phyloP scores from a whole-genome alignment of 2,888 invertebrate genomes.

The Philereme vetulata region DNA sequence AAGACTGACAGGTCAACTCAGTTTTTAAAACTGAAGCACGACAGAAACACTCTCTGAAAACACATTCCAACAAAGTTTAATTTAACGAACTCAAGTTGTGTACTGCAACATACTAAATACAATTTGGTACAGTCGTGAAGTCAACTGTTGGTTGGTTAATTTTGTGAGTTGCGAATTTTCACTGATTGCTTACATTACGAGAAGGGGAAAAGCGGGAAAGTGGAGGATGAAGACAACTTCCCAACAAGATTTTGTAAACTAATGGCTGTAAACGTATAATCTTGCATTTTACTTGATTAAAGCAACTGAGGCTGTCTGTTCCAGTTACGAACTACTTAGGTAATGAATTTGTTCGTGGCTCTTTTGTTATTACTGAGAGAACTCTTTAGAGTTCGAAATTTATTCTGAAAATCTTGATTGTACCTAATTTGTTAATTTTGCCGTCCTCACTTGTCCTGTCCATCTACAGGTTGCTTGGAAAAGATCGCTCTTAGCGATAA shows the following conservation, averaged over 20 bases:
- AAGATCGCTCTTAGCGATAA: too few relatives aligned
- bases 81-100: slow-evolving; percentile 8
- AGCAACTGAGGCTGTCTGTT: not conserved
- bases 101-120: not conserved
- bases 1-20: too few relatives aligned
- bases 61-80: slow-evolving; percentile 11
- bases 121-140: slow-evolving; percentile 17
- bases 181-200: slow-evolving; percentile 26
- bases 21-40: too few relatives aligned
- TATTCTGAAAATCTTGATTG: too few relatives aligned
- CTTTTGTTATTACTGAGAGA: too few relatives aligned
- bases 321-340: not conserved
- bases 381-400: too few relatives aligned
- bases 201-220: not conserved
- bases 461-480: too few relatives aligned
- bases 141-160: slow-evolving; percentile 17
- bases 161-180: slow-evolving; percentile 21
- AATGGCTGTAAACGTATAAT: not conserved
- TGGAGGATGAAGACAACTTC: slow-evolving; percentile 14
- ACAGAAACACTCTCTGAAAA: not conserved
- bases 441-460: too few relatives aligned
- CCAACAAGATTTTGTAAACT: slow-evolving; percentile 18
- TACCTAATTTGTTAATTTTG: too few relatives aligned
- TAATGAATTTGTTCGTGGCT: too few relatives aligned
- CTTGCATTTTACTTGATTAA: slow-evolving; percentile 5